Conservation (phyloP, 1,140 invertebrate genomes). For the Meloidogyne chitwoodi region DNA sequence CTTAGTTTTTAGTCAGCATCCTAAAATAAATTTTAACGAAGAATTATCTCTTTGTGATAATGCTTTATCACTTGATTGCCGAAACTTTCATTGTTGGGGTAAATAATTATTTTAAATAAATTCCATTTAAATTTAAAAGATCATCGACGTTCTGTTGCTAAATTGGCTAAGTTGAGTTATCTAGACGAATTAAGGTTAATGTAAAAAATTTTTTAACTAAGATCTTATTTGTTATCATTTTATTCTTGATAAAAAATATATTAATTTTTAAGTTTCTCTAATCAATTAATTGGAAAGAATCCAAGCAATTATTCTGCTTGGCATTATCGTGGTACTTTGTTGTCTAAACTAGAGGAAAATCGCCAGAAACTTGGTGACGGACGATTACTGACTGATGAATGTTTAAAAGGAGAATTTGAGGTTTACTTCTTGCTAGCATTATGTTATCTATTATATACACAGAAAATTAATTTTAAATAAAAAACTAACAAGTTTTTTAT, state of each 20-base stretch:
- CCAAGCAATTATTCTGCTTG: slow-evolving; percentile 28
- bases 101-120: neutral
- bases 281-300: slow-evolving; percentile 16
- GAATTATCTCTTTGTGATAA: slow-evolving; percentile 43
- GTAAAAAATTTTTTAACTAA: neutral
- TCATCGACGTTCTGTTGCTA: slow-evolving; percentile 43
- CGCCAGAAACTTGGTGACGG: neutral
- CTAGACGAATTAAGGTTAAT: slow-evolving; percentile 29
- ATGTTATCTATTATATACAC: too few relatives aligned
- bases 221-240: neutral
- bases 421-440: slow-evolving; percentile 13
- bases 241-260: too few relatives aligned
- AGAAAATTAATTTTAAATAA: too few relatives aligned
- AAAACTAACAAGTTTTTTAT: too few relatives aligned
- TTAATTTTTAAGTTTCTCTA: slow-evolving; percentile 22
- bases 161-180: slow-evolving; percentile 27
- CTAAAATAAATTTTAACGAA: slow-evolving; percentile 18
- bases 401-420: slow-evolving; percentile 38
- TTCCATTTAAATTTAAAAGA: slow-evolving; percentile 15
- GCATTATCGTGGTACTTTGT: slow-evolving; percentile 14
- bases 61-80: slow-evolving; percentile 35
- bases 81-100: slow-evolving; percentile 46
- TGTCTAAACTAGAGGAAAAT: slow-evolving; percentile 24
- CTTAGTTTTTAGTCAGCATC: slow-evolving; percentile 25
- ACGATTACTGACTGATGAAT: slow-evolving; percentile 23